Evolutionary conservation across 2,888 invertebrate genomes (phyloP).

Genomic region (Cephus pygmeus): DNA sequence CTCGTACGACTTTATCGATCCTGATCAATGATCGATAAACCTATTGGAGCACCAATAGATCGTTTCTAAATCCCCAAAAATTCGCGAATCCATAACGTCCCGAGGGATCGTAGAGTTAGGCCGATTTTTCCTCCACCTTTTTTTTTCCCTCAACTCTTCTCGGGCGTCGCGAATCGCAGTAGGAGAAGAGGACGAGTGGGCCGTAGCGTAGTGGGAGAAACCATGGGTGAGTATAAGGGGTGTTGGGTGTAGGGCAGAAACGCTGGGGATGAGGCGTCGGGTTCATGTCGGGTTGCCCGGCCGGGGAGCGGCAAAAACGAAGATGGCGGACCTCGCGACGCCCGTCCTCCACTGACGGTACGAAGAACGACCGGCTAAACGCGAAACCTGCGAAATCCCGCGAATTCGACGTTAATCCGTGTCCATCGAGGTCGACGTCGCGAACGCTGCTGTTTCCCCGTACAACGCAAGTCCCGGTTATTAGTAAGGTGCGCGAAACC

Average conservation of each 20-base stretch:
- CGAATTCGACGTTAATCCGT: slow-evolving; percentile 10
- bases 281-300: slow-evolving; percentile 42
- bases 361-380: slow-evolving; percentile 27
- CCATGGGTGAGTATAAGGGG: slow-evolving; percentile 24
- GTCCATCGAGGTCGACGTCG: slow-evolving; percentile 8
- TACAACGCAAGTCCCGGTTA: neutral
- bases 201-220: slow-evolving; percentile 11
- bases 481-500: neutral
- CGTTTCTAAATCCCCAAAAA: neutral
- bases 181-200: slow-evolving; percentile 15
- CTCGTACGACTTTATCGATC: neutral
- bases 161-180: slow-evolving; percentile 12
- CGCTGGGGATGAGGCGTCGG: slow-evolving; percentile 42
- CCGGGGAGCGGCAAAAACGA: slow-evolving; percentile 55
- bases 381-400: slow-evolving; percentile 20
- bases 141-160: slow-evolving; percentile 3
- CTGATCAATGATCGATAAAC: neutral
- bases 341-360: slow-evolving; percentile 41
- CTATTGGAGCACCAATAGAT: neutral
- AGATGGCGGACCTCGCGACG: slow-evolving; percentile 56
- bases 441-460: neutral
- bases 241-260: slow-evolving; percentile 32
- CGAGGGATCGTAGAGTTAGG: slow-evolving; percentile 12
- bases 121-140: slow-evolving; percentile 19
- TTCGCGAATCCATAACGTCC: slow-evolving; percentile 17